Percentiles rank a stretch among this genome's conserved stretches.
phyloP scores from a whole-genome alignment of 2,113 vertebrate genomes.

The Chaetorhynchus papuensis region DNA sequence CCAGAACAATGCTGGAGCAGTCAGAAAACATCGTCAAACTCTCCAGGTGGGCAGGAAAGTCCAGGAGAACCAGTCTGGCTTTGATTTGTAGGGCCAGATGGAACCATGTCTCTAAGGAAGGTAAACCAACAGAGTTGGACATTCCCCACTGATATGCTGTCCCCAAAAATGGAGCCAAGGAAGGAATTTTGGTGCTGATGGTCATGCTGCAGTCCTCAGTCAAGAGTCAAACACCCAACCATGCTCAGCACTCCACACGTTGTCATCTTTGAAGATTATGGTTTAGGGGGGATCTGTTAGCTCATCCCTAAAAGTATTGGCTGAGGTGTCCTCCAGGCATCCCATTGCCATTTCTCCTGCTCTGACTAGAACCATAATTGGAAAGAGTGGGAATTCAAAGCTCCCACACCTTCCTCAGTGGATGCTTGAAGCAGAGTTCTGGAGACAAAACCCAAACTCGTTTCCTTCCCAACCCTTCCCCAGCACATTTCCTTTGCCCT shows the following conservation, averaged over 20 bases:
- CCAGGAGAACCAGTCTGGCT: not conserved
- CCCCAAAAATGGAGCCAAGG: not conserved
- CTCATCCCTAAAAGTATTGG: not conserved
- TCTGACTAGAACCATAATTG: not conserved
- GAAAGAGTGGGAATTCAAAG: not conserved
- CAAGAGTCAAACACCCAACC: not conserved
- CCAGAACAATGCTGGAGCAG: not conserved
- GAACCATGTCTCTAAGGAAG: not conserved
- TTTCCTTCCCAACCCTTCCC: not conserved
- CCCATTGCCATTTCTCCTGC: not conserved
- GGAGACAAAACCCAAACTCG: not conserved
- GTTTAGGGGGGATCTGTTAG: not conserved
- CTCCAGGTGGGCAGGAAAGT: not conserved
- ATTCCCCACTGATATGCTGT: not conserved
- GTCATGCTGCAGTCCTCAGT: not conserved
- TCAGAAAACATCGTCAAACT: not conserved
- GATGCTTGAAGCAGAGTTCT: not conserved
- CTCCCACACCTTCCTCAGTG: not conserved
- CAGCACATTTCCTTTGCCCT: not conserved
- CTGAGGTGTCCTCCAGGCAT: not conserved
- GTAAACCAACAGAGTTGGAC: not conserved
- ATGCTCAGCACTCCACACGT: not conserved
- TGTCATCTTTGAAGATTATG: not conserved
- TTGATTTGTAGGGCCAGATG: not conserved
- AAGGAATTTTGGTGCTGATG: not conserved